phyloP scores from a whole-genome alignment of 2,888 invertebrate genomes.

The Tillus elongatus region DNA sequence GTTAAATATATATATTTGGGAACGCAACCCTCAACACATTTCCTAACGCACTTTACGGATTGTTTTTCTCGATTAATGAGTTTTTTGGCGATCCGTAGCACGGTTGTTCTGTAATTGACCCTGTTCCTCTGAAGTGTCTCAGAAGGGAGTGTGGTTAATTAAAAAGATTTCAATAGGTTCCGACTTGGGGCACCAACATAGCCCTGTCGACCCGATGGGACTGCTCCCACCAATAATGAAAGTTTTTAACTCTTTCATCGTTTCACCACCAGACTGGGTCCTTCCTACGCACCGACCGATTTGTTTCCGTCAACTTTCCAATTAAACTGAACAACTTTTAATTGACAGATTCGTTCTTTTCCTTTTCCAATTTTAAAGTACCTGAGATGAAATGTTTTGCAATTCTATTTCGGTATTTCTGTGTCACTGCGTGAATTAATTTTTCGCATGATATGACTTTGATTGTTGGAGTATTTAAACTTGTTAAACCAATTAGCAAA shows the following conservation, averaged over 20 bases:
- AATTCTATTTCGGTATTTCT: too few species aligned
- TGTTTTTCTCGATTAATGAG: constrained; percentile 1
- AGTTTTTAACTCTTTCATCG: constrained; percentile 2
- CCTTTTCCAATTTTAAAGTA: not conserved
- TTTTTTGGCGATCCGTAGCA: not conserved
- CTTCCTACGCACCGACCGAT: constrained; percentile 4
- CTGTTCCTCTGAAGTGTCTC: constrained; percentile 1
- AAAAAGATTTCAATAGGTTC: constrained; percentile 1
- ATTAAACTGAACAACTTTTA: constrained; percentile 1
- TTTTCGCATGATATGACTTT: too few species aligned
- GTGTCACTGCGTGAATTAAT: too few species aligned
- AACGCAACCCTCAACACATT: too few species aligned
- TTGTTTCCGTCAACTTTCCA: constrained; percentile 3
- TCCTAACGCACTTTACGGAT: too few species aligned
- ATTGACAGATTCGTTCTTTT: not conserved
- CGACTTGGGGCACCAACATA: too few species aligned
- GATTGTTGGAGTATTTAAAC: too few species aligned
- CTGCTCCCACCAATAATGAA: not conserved
- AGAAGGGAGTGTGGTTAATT: constrained; percentile 1
- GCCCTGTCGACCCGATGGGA: too few species aligned
- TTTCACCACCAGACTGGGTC: not conserved
- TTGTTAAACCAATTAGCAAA: too few species aligned
- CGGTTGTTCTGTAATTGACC: not conserved
- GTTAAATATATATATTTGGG: too few species aligned
- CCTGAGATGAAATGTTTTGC: not conserved